Conservation (phyloP, 2,797 vertebrate species). For the Euthynnus affinis region DNA sequence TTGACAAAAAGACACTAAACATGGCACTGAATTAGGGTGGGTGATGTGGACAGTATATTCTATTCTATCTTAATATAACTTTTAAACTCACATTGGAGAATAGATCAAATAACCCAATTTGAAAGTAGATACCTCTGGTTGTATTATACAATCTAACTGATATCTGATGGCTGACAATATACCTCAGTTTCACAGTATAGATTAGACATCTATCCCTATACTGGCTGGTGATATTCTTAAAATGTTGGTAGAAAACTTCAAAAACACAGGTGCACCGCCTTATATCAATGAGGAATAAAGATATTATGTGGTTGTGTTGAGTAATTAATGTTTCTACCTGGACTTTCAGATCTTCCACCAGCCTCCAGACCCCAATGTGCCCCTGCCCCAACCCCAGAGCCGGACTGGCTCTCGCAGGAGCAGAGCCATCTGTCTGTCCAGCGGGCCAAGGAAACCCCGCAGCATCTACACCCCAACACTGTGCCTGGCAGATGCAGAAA, state of each 20-base stretch:
- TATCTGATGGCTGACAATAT: background rate
- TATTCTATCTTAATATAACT: background rate
- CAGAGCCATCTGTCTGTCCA: constrained; percentile 94
- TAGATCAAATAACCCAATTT: background rate
- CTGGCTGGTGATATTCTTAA: background rate
- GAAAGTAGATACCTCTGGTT: background rate
- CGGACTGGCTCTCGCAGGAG: constrained; percentile 87
- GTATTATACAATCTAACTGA: background rate
- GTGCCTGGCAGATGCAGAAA: constrained; percentile 96
- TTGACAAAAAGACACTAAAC: background rate
- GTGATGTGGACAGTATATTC: background rate
- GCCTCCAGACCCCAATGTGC: constrained; percentile 94
- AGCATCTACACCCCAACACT: constrained; percentile 90
- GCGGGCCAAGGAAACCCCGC: constrained; percentile 91
- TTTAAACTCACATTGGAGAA: no score
- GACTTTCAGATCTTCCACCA: constrained; percentile 92
- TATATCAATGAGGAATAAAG: background rate
- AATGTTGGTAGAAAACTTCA: background rate
- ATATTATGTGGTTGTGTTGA: constrained; percentile 2
- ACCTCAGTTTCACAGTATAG: background rate
- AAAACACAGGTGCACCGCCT: background rate
- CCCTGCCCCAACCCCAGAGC: constrained; percentile 92
- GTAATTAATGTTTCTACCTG: constrained; percentile 12
- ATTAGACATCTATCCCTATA: background rate
- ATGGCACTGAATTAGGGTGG: background rate